A percentile compares a stretch with the other conserved stretches of the same genome.
Evolutionary conservation across 2,113 vertebrate genomes (phyloP).

Genomic region (Butorides virescens): DNA sequence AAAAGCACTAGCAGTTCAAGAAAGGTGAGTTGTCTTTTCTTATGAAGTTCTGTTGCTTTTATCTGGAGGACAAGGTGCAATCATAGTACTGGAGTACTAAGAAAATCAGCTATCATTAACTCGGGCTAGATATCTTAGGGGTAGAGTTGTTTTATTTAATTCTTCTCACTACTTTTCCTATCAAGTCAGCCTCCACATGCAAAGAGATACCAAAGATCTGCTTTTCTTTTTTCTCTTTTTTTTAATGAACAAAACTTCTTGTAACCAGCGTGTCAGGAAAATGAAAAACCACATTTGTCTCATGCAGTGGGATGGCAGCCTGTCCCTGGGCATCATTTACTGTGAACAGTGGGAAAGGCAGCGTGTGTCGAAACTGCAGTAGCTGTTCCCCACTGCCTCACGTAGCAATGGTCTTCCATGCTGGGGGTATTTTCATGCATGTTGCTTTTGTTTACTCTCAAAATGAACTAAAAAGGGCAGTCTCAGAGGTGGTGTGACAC

Average conservation of each 20-base stretch:
- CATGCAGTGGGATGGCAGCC: not conserved
- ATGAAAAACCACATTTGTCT: not conserved
- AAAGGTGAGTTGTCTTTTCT: conserved; percentile 1
- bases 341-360: not conserved
- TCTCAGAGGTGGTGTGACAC: not conserved
- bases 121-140: not conserved
- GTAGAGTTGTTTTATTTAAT: not conserved
- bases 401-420: not conserved
- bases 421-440: not conserved
- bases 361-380: accelerated
- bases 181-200: not conserved
- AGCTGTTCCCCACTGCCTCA: not conserved
- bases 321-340: not conserved
- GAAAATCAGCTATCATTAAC: not conserved
- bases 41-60: not conserved
- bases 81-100: not conserved
- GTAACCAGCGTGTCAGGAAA: not conserved
- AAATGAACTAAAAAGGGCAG: not conserved
- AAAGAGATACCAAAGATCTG: not conserved
- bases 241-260: not conserved
- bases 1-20: not conserved
- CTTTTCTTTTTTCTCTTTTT: not conserved
- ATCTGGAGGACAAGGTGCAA: not conserved
- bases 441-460: not conserved
- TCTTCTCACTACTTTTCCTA: not conserved